phyloP scores from a whole-genome alignment of 2,797 vertebrate species.

The Poeciliopsis turneri region DNA sequence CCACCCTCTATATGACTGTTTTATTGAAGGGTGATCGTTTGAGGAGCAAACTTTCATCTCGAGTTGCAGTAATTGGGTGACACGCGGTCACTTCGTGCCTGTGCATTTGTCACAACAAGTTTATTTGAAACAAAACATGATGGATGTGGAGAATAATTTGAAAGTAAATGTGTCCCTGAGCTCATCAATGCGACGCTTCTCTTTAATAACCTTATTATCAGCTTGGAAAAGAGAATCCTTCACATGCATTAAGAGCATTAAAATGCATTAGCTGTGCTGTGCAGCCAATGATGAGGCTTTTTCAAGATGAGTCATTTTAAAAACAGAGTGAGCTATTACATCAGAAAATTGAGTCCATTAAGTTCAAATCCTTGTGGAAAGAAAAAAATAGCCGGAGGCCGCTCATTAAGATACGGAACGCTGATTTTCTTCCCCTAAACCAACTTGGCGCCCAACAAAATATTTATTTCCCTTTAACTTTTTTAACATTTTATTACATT shows the following conservation, averaged over 20 bases:
- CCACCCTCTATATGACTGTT: not conserved
- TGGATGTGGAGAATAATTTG: constrained; percentile 40
- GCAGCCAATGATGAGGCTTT: constrained; percentile 44
- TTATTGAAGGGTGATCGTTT: not conserved
- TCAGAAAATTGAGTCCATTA: constrained; percentile 60
- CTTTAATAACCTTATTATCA: constrained; percentile 38
- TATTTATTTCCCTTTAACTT: not conserved
- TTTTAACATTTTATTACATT: not conserved
- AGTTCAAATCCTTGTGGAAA: constrained; percentile 52
- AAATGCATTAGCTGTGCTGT: constrained; percentile 48
- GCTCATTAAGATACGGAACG: constrained; percentile 7
- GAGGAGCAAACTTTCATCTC: constrained; percentile 7
- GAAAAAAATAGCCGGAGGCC: constrained; percentile 45
- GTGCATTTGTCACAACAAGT: constrained; percentile 25
- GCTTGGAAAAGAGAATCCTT: constrained; percentile 34
- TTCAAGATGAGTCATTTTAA: constrained; percentile 60
- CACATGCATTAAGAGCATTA: constrained; percentile 47
- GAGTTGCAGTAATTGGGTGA: constrained; percentile 14
- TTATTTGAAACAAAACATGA: constrained; percentile 35
- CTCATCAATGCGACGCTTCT: constrained; percentile 37
- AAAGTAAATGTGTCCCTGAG: constrained; percentile 41
- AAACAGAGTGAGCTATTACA: constrained; percentile 50
- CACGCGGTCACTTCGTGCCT: constrained; percentile 15
- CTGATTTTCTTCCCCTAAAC: not conserved
- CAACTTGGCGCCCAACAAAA: not conserved